These are phyloP conservation scores for Aphelocoma coerulescens DNA, from an alignment of 2,113 vertebrate genomes.

Conservation along the genomic window DNA sequence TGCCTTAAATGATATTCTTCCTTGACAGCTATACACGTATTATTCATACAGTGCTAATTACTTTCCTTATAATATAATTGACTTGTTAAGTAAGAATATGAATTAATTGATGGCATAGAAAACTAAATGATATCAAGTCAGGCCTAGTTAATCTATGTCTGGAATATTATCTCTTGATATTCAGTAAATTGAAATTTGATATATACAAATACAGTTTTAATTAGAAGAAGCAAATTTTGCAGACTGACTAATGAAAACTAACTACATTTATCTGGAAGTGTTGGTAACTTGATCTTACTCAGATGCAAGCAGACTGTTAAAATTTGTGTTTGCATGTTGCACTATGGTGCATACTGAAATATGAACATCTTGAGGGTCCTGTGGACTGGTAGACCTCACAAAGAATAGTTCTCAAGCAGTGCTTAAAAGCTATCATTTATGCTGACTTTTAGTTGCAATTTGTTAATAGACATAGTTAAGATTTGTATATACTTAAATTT, in stretches of 20 bases:
- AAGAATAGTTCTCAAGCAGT: background rate
- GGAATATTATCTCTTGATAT: slow-evolving; percentile 41
- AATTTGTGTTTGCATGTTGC: background rate
- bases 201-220: background rate
- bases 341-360: background rate
- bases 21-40: slow-evolving; percentile 19
- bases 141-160: slow-evolving; percentile 35
- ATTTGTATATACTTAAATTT: background rate
- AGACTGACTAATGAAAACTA: slow-evolving; percentile 1
- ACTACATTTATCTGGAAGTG: background rate
- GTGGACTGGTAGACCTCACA: background rate
- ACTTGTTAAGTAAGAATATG: slow-evolving; percentile 56
- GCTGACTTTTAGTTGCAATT: background rate
- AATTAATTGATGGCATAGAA: slow-evolving; percentile 64
- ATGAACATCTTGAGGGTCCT: background rate
- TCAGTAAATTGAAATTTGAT: slow-evolving; percentile 14
- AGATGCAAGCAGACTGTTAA: background rate
- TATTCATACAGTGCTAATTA: slow-evolving; percentile 65
- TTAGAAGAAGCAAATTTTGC: slow-evolving; percentile 16
- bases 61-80: slow-evolving; percentile 26
- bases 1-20: slow-evolving; percentile 13
- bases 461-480: background rate
- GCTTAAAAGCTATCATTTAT: background rate
- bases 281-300: slow-evolving; percentile 7
- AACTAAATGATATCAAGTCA: slow-evolving; percentile 52